A percentile compares a stretch with the other conserved stretches of the same genome.
phyloP scores from a whole-genome alignment of 2,888 invertebrate species.

The Volucella bombylans region DNA sequence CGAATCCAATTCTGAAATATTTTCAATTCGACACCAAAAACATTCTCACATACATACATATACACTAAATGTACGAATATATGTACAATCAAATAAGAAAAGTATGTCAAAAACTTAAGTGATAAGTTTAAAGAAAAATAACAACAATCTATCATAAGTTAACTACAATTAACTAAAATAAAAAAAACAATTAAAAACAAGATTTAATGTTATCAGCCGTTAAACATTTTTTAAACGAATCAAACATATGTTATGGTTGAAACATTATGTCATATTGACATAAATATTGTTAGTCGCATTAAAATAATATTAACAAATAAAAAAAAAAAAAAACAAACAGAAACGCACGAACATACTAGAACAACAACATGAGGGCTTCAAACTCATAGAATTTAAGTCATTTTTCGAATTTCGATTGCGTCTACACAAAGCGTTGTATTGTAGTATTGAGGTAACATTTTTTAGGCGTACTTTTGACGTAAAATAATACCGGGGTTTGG shows the following conservation, averaged over 20 bases:
- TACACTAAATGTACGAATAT: conserved; percentile 50
- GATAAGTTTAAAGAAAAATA: conserved; percentile 52
- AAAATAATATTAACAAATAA: conserved; percentile 21
- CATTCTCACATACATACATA: conserved; percentile 16
- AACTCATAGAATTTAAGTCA: conserved; percentile 65
- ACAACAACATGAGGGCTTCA: conserved; percentile 62
- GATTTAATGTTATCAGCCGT: conserved; percentile 71
- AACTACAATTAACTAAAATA: conserved; percentile 55
- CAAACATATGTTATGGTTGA: conserved; percentile 73
- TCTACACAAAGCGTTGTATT: conserved; percentile 73
- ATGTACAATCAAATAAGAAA: conserved; percentile 61
- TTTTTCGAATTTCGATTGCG: conserved; percentile 72
- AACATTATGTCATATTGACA: conserved; percentile 74
- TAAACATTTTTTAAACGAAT: conserved; percentile 73
- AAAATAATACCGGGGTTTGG: conserved; percentile 68
- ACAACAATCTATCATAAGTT: conserved; percentile 64
- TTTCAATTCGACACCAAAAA: conserved; percentile 33
- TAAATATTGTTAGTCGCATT: conserved; percentile 68
- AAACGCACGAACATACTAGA: conserved; percentile 49
- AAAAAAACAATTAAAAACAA: conserved; percentile 46
- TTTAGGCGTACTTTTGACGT: conserved; percentile 72
- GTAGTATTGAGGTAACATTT: conserved; percentile 70
- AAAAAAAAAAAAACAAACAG: conserved; percentile 26
- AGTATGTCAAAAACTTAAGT: conserved; percentile 59
- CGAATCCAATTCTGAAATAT: not conserved